Evolutionary conservation across 1,140 invertebrate species (phyloP), one percentile per base, ranked within the genome.

Genomic region (Drosophila sulfurigaster): DNA sequence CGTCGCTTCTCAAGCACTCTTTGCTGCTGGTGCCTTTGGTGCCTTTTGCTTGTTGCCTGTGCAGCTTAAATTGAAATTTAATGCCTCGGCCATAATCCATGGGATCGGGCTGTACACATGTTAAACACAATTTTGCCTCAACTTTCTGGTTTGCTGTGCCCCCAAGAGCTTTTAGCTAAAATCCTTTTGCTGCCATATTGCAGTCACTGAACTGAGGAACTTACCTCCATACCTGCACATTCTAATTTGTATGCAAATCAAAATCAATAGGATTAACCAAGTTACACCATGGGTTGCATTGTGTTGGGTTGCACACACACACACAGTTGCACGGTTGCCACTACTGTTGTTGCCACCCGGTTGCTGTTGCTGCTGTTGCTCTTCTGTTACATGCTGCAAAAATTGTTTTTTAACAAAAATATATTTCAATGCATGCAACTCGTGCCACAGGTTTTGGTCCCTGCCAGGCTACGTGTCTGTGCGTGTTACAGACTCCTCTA

Each of bases 161-260:
- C 51, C 56, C 11, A 35, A 51, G 64, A 81, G 72, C 78, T 81
- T 79, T 86, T 73, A 72, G 76, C 71, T 59, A 41, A 75, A 75
- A 83, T 78, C 81, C 77, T 75, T 88, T 73, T 82, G 72, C 71
- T 82, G 72, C 71, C 79, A 86, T 78, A 82, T 73, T 82, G 82
- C 76, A 79, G 51, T 51, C 48, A 10, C 20, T 38, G 35, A 38
- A 30, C n/a, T n/a, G 16, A 4, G 20, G 6, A 28, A 59, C 35
- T 10, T 41, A 51, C 20, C 20, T 56, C 11, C 13, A 56, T 57
- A 57, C 68, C 60, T 74, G 71, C 85, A 81, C 60, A 81, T 73
- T 83, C 83, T 88, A 88, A 88, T 88, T 88, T 88, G 83, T 88
- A 88, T 88, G 85, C 83, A 88, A 88, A 88, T 88, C 85, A 89